A percentile compares a stretch with the other conserved stretches of the same genome.
phyloP scores from a whole-genome alignment of 2,888 invertebrate species.

The Phengaris arion region DNA sequence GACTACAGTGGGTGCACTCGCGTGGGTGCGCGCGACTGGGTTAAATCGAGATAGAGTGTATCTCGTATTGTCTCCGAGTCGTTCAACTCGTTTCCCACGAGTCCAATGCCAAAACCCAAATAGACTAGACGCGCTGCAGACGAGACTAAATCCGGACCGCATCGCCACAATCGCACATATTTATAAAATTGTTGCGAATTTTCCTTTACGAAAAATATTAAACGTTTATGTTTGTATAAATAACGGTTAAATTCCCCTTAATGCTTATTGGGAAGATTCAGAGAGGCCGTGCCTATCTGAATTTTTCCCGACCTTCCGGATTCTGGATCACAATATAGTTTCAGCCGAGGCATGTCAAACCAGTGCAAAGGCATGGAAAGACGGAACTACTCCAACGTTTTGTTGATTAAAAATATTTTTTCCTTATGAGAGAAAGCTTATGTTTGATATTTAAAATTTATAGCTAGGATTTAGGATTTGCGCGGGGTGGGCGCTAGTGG shows the following conservation, averaged over 20 bases:
- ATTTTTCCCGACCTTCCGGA: no score
- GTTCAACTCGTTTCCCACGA: conserved; percentile 80
- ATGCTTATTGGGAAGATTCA: neutral
- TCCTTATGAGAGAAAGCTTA: neutral
- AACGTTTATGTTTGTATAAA: neutral
- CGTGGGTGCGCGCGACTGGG: conserved; percentile 11
- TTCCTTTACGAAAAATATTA: neutral
- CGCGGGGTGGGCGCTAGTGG: conserved; percentile 49
- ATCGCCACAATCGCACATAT: conserved; percentile 42
- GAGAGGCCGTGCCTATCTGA: neutral
- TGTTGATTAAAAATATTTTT: neutral
- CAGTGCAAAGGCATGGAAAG: no score
- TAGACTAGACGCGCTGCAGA: conserved; percentile 77
- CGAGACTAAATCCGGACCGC: conserved; percentile 70
- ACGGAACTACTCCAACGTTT: no score
- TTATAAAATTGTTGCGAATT: neutral
- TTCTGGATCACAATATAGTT: no score
- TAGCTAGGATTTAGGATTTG: conserved; percentile 39
- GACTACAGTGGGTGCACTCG: conserved; percentile 35
- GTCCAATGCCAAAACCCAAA: conserved; percentile 74
- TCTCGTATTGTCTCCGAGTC: conserved; percentile 71
- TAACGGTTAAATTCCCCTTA: no score
- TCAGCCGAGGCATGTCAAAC: no score
- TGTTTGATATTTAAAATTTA: conserved; percentile 31
- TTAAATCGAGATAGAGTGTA: conserved; percentile 17